These are phyloP conservation scores for Aporophyla nigra DNA, from an alignment of 2,888 invertebrate genomes.

Conservation along the genomic window DNA sequence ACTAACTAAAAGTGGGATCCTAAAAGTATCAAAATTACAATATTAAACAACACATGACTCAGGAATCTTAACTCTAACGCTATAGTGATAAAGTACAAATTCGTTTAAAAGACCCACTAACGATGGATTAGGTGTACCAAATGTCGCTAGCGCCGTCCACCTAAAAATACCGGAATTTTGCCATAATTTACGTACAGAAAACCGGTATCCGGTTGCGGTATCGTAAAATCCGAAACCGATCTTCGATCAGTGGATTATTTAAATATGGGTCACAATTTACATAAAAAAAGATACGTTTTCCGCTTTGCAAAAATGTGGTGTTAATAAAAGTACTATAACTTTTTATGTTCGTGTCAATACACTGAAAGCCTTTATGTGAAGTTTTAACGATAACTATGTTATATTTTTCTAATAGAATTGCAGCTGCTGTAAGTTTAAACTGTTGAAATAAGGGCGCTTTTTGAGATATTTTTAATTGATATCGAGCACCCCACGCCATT, in stretches of 20 bases:
- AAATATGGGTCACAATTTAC: slow-evolving; percentile 62
- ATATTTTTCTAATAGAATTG: not conserved
- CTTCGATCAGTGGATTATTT: slow-evolving; percentile 64
- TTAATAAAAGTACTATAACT: slow-evolving; percentile 2
- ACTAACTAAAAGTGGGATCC: slow-evolving; percentile 44
- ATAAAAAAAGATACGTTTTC: slow-evolving; percentile 42
- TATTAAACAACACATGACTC: slow-evolving; percentile 15
- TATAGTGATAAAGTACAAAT: not conserved
- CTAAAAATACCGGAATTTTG: slow-evolving; percentile 59
- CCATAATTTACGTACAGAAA: slow-evolving; percentile 55
- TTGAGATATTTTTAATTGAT: no score
- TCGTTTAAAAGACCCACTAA: slow-evolving; percentile 4
- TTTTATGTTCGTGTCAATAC: not conserved
- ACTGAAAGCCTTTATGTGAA: not conserved
- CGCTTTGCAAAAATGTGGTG: slow-evolving; percentile 6
- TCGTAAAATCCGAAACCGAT: slow-evolving; percentile 61
- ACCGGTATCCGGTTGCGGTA: slow-evolving; percentile 46
- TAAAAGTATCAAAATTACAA: slow-evolving; percentile 57
- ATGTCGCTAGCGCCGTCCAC: slow-evolving; percentile 27
- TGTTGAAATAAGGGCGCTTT: not conserved
- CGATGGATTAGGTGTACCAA: slow-evolving; percentile 28
- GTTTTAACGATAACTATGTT: not conserved
- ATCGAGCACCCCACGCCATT: no score
- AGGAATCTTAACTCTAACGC: slow-evolving; percentile 26
- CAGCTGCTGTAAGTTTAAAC: no score